phyloP scores from a whole-genome alignment of 2,888 invertebrate genomes.

The Beris morrisii region DNA sequence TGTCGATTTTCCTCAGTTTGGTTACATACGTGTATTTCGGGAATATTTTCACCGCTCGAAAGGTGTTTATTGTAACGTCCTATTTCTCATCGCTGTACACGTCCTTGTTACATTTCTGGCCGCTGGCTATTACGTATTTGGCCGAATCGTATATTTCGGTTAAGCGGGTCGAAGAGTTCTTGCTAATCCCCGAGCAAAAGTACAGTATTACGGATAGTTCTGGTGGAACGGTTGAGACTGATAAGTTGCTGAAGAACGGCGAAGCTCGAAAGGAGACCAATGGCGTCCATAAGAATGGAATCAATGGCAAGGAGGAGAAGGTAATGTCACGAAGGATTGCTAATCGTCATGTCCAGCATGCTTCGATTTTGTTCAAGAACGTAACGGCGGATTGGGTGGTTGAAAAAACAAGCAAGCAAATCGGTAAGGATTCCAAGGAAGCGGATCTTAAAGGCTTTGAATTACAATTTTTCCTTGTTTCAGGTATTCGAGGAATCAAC shows the following conservation, averaged over 20 bases:
- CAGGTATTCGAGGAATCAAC: conserved; percentile 33
- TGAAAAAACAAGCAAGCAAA: conserved; percentile 1
- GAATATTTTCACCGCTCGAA: conserved; percentile 67
- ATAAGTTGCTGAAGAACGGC: conserved; percentile 24
- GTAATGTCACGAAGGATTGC: conserved; percentile 12
- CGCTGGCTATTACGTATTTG: conserved; percentile 59
- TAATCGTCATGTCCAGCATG: conserved; percentile 15
- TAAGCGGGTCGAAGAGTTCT: conserved; percentile 61
- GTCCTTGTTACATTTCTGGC: conserved; percentile 62
- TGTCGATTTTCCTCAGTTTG: conserved; percentile 71
- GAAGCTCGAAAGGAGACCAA: conserved; percentile 8
- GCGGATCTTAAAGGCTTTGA: not conserved
- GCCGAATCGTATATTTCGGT: conserved; percentile 64
- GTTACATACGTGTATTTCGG: conserved; percentile 64
- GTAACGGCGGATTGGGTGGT: conserved; percentile 25
- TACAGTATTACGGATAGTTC: conserved; percentile 12
- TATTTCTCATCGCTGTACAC: conserved; percentile 62
- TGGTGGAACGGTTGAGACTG: conserved; percentile 8
- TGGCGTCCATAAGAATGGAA: conserved; percentile 21
- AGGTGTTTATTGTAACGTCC: conserved; percentile 70
- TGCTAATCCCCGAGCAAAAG: conserved; percentile 57
- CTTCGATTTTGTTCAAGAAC: conserved; percentile 23
- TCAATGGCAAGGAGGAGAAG: conserved; percentile 18
- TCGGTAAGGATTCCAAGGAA: conserved; percentile 14
- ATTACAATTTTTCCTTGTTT: not conserved